Percentiles rank a stretch among this genome's conserved stretches.
Evolutionary conservation across 2,113 vertebrate species (phyloP).

Genomic region (Neofelis nebulosa): DNA sequence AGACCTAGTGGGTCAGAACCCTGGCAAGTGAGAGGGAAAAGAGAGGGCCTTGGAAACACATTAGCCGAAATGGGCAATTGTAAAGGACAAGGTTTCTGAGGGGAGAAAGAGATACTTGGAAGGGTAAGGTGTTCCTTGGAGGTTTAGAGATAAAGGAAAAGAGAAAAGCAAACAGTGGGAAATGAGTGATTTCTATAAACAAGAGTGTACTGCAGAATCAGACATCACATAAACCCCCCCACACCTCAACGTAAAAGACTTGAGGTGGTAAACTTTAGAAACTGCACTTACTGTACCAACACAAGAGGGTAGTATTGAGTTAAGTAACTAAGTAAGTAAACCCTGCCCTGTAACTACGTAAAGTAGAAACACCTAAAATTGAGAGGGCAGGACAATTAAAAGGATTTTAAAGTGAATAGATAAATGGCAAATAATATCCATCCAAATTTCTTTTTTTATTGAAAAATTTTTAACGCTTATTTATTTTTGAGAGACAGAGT

Average conservation of each 20-base stretch:
- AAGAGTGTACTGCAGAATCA: not conserved
- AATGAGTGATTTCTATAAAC: not conserved
- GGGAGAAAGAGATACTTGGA: no score
- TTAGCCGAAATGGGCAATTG: not conserved
- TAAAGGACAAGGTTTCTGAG: not conserved
- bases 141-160: not conserved
- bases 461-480: no score
- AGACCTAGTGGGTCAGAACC: not conserved
- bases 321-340: not conserved
- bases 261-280: not conserved
- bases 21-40: not conserved
- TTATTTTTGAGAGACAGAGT: no score
- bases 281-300: not conserved
- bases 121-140: not conserved
- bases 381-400: not conserved
- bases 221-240: not conserved
- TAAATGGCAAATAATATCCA: not conserved
- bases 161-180: not conserved
- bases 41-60: not conserved
- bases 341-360: not conserved
- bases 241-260: not conserved
- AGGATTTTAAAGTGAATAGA: not conserved
- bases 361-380: not conserved
- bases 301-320: conserved; percentile 40
- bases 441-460: not conserved